Evolutionary conservation across 1,140 invertebrate genomes (phyloP), one percentile per base, ranked within the genome.

Genomic region (Dendroctonus valens): DNA sequence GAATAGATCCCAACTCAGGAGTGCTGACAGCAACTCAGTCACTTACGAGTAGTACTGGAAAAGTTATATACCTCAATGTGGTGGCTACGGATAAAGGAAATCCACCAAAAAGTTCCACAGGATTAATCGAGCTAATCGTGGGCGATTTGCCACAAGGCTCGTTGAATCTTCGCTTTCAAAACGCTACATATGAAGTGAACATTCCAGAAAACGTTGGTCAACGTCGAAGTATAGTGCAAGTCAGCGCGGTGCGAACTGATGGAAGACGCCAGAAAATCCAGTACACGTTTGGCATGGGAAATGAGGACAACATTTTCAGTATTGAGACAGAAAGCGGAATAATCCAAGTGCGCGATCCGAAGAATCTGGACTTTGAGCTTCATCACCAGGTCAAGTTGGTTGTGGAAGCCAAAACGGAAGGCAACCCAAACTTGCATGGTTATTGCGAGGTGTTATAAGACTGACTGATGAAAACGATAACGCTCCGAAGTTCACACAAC

Each of bases 401-500:
- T 0, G 74, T 91, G 0, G 83, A 88, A 14, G 89, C 89, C 0
- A 85, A 82, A 76, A 90, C 87, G 37, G 84, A 87, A 26, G 85
- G 85, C 2, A 73, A 81, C 3, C 85, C 88, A 0, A 81, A 83
- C 15, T 79, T 94, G 14, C 88, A 88, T 72, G 91, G 89, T 41
- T 94, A 93, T 77, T 86, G 90, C 11, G 86, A 91, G 65, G 82
- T 98, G 6, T 80, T 87, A 83, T 99, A 7, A 84, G 88, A 69
- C 81, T 99, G 46, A 83, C 87, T 5, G 91, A 93, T 77, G 86
- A 90, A 73, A 99, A 99, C 79, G 96, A 99, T 80, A 97, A 98
- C 78, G 84, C 91, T 44, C 96, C 97, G 0, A 85, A 88, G 67
- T 96, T 96, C 77, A 93, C 92, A 5, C 93, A 96, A 78, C 86